Percentiles rank a stretch among this genome's conserved stretches.
phyloP scores from a whole-genome alignment of 1,140 invertebrate species.

The Odontomachus brunneus region DNA sequence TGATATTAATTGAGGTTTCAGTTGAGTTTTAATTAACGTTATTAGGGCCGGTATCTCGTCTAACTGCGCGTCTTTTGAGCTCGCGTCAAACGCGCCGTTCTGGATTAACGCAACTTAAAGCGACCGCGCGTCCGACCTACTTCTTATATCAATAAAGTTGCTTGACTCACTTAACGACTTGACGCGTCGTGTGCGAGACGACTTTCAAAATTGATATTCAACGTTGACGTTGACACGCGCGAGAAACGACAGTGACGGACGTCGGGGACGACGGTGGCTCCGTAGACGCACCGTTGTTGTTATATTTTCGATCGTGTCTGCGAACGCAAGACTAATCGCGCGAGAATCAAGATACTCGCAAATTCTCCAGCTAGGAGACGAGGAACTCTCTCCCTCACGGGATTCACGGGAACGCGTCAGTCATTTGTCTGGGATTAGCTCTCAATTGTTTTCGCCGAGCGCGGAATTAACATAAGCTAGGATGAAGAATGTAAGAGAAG shows the following conservation, averaged over 20 bases:
- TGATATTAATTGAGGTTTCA: conserved; percentile 84
- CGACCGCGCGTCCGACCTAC: conserved; percentile 47
- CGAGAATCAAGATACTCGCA: conserved; percentile 63
- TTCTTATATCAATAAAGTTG: conserved; percentile 35
- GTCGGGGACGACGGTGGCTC: background rate
- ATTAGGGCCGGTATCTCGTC: conserved; percentile 79
- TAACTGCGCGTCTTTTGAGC: conserved; percentile 58
- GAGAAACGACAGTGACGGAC: background rate
- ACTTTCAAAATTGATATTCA: background rate
- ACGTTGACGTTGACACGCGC: background rate
- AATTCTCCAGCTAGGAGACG: conserved; percentile 58
- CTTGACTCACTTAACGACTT: background rate
- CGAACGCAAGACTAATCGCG: background rate
- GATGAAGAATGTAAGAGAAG: conserved; percentile 83
- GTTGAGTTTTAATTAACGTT: conserved; percentile 84
- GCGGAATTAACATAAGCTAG: conserved; percentile 85
- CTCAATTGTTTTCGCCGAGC: conserved; percentile 82
- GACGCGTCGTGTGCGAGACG: too few relatives aligned
- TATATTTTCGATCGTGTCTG: conserved; percentile 18
- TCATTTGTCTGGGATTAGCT: conserved; percentile 86
- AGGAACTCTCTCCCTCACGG: conserved; percentile 48
- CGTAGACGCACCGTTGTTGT: background rate
- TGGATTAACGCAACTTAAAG: conserved; percentile 39
- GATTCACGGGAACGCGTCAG: conserved; percentile 76
- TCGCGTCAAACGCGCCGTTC: conserved; percentile 32